Evolutionary conservation across 2,113 vertebrate genomes (phyloP), one percentile per base, ranked within the genome.

Genomic region (Emydocephalus ijimae): DNA sequence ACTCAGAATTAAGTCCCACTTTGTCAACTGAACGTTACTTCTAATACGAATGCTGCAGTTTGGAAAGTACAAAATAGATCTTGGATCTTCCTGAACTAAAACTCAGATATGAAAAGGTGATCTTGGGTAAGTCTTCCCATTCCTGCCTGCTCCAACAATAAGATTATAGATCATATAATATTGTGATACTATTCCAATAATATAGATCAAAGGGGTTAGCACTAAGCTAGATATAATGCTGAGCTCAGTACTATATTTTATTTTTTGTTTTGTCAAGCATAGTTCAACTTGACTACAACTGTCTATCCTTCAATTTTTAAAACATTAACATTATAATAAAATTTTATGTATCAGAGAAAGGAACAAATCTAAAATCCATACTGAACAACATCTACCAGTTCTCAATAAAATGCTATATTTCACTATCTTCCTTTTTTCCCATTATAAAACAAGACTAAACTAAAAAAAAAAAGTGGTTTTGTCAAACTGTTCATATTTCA

Each of bases 401-500:
- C 26, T 55, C 20, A 26, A 90, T 89, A 85, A 95, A 15, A 0
- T n/a, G 50, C 81, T 89, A 93, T 59, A 90, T 61, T 90, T 0
- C 55, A 21, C 61, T 3, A 0, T 61, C 89, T 94, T 85, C 50
- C 14, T 74, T 54, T 2, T 92, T 87, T 9, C 15, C 95, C 89
- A 0, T 52, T 95, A 92, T 81, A 81, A 59, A 89, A 89, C 93
- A 87, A 64, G 91, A 55, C 61, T 88, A 92, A 90, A 89, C 29
- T 94, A 92, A 64, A 92, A 29, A 64, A 92, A 29, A 97, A 56
- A 89, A 94, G 95, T 64, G 55, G 88, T 85, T 85, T 93, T 87
- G 95, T 93, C 86, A 86, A 93, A 95, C 93, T 95, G 94, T 52
- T 69, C 26, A 94, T 93, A 90, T 87, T 93, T 55, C 96, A 91